Evolutionary conservation across 2,797 vertebrate genomes (phyloP), one percentile per base, ranked within the genome.

Genomic region (Microchirus variegatus): DNA sequence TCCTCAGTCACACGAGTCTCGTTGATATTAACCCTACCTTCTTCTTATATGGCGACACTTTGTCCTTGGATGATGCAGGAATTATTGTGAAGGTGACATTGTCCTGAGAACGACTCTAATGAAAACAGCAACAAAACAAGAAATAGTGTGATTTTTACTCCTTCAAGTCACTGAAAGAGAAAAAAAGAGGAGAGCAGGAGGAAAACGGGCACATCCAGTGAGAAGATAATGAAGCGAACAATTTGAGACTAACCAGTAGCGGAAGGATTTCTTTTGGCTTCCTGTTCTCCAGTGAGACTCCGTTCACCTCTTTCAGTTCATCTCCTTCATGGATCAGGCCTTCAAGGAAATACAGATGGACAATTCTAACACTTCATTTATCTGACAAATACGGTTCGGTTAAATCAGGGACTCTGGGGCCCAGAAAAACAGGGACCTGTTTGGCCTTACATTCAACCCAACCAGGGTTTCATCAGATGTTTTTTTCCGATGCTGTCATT

Each of bases 281-380:
- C 88, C 95, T 96, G 80, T 95, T 89, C 73, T 96, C 93, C 63
- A 97, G 84, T 0, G 93, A 93, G 81, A 98, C 92, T 19, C 96
- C 96, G 57, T 98, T 99, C 50, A 98, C 94, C 88, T 99, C 97
- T 50, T 91, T 94, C 59, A 98, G 92, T 82, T 97, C 94, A 67
- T 98, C 96, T 22, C 96, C 96, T 85, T 96, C 93, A 1, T 95
- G 95, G 88, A 99, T 97, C 73, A 99, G 93, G 73, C 95, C 97
- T 99, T 81, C 11, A 65, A 62, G 44, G 18, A 80, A 35, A 63
- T 13, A 52, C 26, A 76, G 2, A 59, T 26, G 47, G 35, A 68
- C 26, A 67, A 49, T 12, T 53, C n/a, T 18, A 49, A 17, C 19
- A 59, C 15, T 46, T 54, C 19, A 4, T 54, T 8, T 35, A 17